phyloP scores from a whole-genome alignment of 2,797 vertebrate species.

The Acanthornis magna region DNA sequence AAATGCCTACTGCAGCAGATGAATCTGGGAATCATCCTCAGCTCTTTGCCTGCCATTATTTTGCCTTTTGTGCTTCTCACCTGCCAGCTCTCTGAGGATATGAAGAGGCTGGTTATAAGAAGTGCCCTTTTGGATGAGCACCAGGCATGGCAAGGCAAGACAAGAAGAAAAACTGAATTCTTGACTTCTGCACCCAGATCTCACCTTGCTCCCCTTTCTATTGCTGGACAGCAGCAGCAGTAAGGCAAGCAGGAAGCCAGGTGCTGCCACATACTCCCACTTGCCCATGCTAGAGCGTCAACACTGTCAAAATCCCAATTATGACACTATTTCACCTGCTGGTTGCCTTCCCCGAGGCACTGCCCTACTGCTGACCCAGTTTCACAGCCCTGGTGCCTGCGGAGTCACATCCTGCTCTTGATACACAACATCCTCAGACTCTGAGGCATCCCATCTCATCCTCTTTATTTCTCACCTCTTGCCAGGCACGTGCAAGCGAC shows the following conservation, averaged over 20 bases:
- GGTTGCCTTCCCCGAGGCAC: neutral
- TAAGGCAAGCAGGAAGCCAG: neutral
- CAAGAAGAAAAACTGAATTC: neutral
- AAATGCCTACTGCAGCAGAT: neutral
- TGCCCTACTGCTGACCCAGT: neutral
- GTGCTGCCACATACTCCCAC: neutral
- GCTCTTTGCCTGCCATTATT: neutral
- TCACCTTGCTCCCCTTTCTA: neutral
- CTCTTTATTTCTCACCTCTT: neutral
- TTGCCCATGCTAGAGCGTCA: fast-evolving
- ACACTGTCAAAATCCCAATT: neutral
- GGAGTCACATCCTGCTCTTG: neutral
- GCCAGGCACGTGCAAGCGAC: fast-evolving
- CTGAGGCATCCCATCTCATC: neutral
- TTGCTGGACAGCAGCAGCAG: neutral
- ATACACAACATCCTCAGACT: neutral
- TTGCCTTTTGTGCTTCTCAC: neutral
- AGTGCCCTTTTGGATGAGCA: neutral
- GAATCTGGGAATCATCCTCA: neutral
- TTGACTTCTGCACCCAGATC: neutral
- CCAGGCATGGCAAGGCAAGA: fast-evolving
- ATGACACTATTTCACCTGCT: neutral
- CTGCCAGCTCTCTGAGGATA: neutral
- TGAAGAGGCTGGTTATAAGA: neutral
- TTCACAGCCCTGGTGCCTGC: neutral